Base-by-base conservation (phyloP, 2,888 invertebrate species). In the Spodoptera picta region DNA sequence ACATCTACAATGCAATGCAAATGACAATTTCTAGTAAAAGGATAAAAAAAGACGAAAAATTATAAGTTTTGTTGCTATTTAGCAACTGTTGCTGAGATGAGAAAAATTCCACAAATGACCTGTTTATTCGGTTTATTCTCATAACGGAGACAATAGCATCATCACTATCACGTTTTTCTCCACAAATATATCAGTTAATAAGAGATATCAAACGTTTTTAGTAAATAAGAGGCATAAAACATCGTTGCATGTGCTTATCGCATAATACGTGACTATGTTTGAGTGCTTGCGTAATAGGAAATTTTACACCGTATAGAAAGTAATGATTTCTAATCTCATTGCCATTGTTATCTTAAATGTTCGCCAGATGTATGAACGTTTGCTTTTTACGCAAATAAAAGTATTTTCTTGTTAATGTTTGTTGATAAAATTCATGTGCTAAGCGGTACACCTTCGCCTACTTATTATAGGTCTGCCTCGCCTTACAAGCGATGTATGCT, bases 291-390 rank as follows among this genome's bases (percentile, higher is more conserved):
- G 86, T 84, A 90, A 90, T 87, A 84, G 81, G 84, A 88, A 79
- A 88, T 87, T 89, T 87, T 87, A 88, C 85, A 85, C 81, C 65
- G 80, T 82, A 85, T 87, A 84, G 87, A 90, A 90, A 90, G 88
- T 88, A 90, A 88, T 89, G 84, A 88, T 89, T 90, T 88, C 85
- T 86, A 87, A 89, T 90, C 86, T 89, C 85, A 89, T 87, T 88
- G 88, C 86, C 84, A 84, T 83, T 87, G 89, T 89, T 89, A 90
- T 89, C 88, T 84, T 83, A 86, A 86, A 82, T 78, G 83, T 82
- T 79, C 57, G 65, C 78, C 76, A 74, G 67, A 65, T 63, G 70
- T 79, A 75, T 69, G 67, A 71, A 71, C 72, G 60, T 67, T 76
- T 61, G 55, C 45, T 73, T 77, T 67, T 80, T 77, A 74, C 65